Conservation (phyloP, 2,888 invertebrate genomes). For the Brenthis daphne region DNA sequence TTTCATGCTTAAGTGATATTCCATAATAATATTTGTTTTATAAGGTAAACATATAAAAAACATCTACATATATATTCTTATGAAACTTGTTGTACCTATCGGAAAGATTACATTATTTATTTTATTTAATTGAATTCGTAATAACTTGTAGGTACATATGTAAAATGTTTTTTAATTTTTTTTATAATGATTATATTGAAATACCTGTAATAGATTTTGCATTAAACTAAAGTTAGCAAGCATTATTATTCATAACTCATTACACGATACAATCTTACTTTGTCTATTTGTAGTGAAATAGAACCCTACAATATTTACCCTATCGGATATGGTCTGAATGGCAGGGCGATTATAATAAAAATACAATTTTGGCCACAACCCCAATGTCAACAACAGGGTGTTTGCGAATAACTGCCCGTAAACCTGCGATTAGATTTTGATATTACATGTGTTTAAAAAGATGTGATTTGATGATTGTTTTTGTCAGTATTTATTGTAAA, state of each 20-base stretch:
- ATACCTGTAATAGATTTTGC: neutral
- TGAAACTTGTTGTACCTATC: too few species aligned
- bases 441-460: slow-evolving; percentile 32
- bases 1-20: slow-evolving; percentile 70
- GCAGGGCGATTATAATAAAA: slow-evolving; percentile 79
- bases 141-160: too few species aligned
- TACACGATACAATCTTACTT: slow-evolving; percentile 53
- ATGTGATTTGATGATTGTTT: neutral
- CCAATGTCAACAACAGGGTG: slow-evolving; percentile 65
- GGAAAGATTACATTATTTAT: too few species aligned
- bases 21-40: slow-evolving; percentile 50
- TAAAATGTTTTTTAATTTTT: too few species aligned
- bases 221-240: slow-evolving; percentile 29
- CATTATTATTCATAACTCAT: slow-evolving; percentile 58
- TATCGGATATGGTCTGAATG: slow-evolving; percentile 64
- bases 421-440: slow-evolving; percentile 45
- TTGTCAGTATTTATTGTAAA: neutral
- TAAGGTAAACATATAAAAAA: slow-evolving; percentile 17
- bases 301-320: slow-evolving; percentile 71
- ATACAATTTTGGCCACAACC: slow-evolving; percentile 80
- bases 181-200: neutral
- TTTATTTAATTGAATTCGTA: too few species aligned
- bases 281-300: slow-evolving; percentile 55
- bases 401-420: slow-evolving; percentile 72
- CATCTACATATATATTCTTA: neutral